Conservation (phyloP, 2,797 vertebrate genomes). For the Bradypus variegatus region DNA sequence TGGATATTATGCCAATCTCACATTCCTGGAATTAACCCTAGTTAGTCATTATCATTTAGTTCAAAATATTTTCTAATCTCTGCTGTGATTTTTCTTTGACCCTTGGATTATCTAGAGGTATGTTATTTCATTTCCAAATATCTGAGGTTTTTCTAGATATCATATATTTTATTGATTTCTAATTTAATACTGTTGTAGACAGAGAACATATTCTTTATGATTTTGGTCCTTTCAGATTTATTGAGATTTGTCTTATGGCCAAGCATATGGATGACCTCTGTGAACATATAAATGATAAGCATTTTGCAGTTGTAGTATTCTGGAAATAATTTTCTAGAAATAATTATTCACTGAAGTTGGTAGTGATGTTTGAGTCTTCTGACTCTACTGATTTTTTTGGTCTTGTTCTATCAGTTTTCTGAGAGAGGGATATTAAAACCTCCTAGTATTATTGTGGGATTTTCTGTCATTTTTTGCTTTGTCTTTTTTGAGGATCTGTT, state of each 20-base stretch:
- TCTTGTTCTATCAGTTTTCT: background rate
- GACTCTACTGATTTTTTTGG: background rate
- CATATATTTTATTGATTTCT: constrained; percentile 6
- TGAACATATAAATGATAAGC: background rate
- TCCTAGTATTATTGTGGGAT: background rate
- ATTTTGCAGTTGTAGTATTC: background rate
- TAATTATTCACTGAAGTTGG: background rate
- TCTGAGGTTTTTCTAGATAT: background rate
- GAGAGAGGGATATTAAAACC: background rate
- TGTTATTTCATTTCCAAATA: no score
- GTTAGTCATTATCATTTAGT: background rate
- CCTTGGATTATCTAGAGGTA: no score
- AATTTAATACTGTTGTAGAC: background rate
- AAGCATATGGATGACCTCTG: background rate
- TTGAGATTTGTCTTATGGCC: background rate
- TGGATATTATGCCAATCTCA: background rate
- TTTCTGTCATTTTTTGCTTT: background rate
- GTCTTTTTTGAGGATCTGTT: background rate
- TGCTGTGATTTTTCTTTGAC: no score
- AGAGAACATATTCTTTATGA: background rate
- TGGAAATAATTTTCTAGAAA: background rate
- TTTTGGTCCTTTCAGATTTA: background rate
- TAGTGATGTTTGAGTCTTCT: background rate
- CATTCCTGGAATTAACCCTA: background rate
- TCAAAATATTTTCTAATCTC: no score